Evolutionary conservation across 2,113 vertebrate genomes (phyloP).

Genomic region (Capreolus pygargus): DNA sequence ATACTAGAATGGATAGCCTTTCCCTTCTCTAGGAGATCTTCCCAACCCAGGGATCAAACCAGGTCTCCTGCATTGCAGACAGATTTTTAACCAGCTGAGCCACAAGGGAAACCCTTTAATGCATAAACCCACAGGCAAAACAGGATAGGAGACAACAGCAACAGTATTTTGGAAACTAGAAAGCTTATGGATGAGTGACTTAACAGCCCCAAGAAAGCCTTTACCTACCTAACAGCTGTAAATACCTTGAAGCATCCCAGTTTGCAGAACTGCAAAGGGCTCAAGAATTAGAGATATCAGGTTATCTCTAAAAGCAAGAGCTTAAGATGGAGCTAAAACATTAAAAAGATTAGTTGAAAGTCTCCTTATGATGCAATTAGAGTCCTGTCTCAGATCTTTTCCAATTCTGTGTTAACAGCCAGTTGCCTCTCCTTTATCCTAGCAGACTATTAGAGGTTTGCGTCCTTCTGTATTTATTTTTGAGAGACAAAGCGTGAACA

Average conservation of each 20-base stretch:
- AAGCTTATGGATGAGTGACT: not conserved
- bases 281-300: not conserved
- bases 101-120: not conserved
- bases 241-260: not conserved
- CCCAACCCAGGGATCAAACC: not conserved
- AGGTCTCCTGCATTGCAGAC: not conserved
- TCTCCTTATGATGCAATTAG: not conserved
- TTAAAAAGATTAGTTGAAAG: slow-evolving; percentile 4
- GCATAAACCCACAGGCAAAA: not conserved
- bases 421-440: not conserved
- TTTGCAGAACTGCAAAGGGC: not conserved
- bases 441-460: not conserved
- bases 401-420: not conserved
- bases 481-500: not conserved
- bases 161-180: not conserved
- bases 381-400: not conserved
- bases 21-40: not conserved
- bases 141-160: not conserved
- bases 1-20: not conserved
- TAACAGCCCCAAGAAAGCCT: not conserved
- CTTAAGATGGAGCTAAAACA: not conserved
- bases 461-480: slow-evolving; percentile 2
- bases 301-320: not conserved
- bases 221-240: not conserved
- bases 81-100: not conserved